phyloP scores from a whole-genome alignment of 2,113 vertebrate species.

The Cinclus mexicanus region DNA sequence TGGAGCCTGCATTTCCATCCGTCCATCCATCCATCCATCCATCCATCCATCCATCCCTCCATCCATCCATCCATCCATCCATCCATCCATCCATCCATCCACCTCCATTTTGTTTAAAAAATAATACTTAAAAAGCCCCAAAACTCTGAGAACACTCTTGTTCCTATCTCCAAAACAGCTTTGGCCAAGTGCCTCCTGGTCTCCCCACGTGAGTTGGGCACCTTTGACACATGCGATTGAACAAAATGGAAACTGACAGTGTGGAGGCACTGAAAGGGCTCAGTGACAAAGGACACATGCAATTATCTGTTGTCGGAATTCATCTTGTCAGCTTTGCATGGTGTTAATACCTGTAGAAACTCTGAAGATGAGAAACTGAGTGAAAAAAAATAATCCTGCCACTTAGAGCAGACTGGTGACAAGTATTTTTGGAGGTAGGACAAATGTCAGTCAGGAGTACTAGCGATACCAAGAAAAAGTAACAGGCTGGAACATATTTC shows the following conservation, averaged over 20 bases:
- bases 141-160: rapidly evolving
- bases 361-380: constrained; percentile 6
- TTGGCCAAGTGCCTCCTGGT: background rate
- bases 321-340: constrained; percentile 61
- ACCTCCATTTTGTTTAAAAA: background rate
- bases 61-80: rapidly evolving
- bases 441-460: background rate
- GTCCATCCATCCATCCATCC: no score
- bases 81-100: background rate
- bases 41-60: background rate
- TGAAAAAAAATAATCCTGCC: background rate
- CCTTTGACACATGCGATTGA: background rate
- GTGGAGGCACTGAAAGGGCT: constrained; percentile 10
- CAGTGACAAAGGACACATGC: constrained; percentile 22
- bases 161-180: background rate
- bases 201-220: background rate
- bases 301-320: constrained; percentile 78
- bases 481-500: background rate
- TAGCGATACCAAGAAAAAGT: background rate
- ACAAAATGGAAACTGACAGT: constrained; percentile 74
- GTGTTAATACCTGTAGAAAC: constrained; percentile 42
- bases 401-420: background rate
- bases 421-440: background rate
- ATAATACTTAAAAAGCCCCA: no score
- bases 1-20: background rate